Percentiles rank a stretch among this genome's conserved stretches.
Evolutionary conservation across 2,113 vertebrate genomes (phyloP).

Genomic region (Eudyptes chrysolophus): DNA sequence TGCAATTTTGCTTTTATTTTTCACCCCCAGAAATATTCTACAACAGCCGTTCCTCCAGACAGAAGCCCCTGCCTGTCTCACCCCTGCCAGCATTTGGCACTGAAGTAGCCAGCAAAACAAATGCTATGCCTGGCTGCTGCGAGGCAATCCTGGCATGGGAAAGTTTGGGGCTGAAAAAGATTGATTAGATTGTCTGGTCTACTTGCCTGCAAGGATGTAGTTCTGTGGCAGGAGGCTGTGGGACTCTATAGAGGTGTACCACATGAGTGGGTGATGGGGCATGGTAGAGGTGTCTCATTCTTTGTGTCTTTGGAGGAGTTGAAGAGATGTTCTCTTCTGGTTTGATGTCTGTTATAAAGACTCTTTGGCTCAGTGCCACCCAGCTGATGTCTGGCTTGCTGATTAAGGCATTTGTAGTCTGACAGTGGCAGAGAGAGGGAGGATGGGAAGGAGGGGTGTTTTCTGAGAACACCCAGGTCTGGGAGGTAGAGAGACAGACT

Average conservation of each 20-base stretch:
- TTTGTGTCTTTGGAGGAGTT: neutral
- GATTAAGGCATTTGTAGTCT: neutral
- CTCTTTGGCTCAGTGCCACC: neutral
- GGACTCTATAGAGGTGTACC: neutral
- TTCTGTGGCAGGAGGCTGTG: neutral
- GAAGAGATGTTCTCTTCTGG: neutral
- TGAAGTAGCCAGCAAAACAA: neutral
- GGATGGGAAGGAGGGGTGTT: neutral
- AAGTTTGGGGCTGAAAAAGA: neutral
- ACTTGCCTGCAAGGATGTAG: neutral
- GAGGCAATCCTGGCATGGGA: neutral
- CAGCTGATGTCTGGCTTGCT: neutral
- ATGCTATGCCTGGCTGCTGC: neutral
- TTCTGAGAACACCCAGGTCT: neutral
- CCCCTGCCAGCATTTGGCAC: neutral
- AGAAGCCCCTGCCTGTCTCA: neutral
- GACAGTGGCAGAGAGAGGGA: neutral
- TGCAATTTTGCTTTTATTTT: constrained; percentile 1
- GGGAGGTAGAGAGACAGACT: neutral
- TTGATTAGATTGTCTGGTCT: neutral
- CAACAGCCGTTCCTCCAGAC: neutral
- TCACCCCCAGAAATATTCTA: neutral
- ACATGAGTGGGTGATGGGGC: neutral
- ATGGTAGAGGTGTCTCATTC: neutral
- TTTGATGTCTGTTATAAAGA: neutral